phyloP scores from a whole-genome alignment of 1,140 invertebrate genomes.

The Armadillidium nasatum region DNA sequence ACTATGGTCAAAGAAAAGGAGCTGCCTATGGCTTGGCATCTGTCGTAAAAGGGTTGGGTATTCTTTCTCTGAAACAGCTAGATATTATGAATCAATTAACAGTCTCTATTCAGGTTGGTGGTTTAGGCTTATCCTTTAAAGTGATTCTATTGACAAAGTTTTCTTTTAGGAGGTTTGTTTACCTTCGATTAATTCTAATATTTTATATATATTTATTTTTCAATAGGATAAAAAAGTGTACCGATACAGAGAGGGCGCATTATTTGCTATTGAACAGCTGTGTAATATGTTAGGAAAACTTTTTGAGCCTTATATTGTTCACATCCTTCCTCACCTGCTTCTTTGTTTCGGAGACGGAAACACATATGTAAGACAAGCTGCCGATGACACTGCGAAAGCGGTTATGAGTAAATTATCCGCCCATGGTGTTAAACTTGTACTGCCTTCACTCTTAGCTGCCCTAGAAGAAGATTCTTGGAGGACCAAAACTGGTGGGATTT shows the following conservation, averaged over 20 bases:
- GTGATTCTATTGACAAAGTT: not conserved
- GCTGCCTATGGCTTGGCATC: conserved; percentile 56
- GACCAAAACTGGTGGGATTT: conserved; percentile 72
- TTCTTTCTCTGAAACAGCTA: conserved; percentile 87
- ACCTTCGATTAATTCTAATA: no score
- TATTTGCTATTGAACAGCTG: conserved; percentile 97
- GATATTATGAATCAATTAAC: conserved; percentile 93
- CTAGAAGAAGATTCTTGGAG: conserved; percentile 97
- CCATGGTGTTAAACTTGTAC: conserved; percentile 93
- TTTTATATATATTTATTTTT: conserved; percentile 14
- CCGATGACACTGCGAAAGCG: conserved; percentile 88
- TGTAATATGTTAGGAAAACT: conserved; percentile 89
- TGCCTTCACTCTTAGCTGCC: conserved; percentile 82
- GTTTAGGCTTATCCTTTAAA: not conserved
- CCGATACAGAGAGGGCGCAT: conserved; percentile 83
- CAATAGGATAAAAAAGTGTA: conserved; percentile 95
- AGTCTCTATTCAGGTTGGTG: conserved; percentile 79
- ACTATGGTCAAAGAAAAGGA: conserved; percentile 88
- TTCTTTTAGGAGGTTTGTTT: no score
- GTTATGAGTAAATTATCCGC: conserved; percentile 95
- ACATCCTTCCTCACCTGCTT: conserved; percentile 89
- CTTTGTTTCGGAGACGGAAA: conserved; percentile 93
- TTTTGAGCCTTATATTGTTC: conserved; percentile 98
- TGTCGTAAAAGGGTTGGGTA: conserved; percentile 90
- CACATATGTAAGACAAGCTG: conserved; percentile 76